Evolutionary conservation across 2,888 invertebrate species (phyloP).

Genomic region (Creontiades dilutus): DNA sequence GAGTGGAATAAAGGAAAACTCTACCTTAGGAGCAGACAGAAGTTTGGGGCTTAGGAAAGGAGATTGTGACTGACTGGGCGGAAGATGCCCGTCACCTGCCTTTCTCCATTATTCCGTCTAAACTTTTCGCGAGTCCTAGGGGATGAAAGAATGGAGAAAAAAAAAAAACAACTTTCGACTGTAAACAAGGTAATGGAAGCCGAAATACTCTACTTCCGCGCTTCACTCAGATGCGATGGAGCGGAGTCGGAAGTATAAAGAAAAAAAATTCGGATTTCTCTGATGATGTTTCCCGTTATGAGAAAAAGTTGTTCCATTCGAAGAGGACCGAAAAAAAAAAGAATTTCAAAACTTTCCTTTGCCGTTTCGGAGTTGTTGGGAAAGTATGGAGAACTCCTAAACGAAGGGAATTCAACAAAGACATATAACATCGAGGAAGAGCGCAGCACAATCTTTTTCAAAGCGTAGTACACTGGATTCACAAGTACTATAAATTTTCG

Average conservation of each 20-base stretch:
- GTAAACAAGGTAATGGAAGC: constrained; percentile 14
- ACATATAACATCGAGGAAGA: too few species aligned
- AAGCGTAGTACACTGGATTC: too few species aligned
- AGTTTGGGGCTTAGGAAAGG: neutral
- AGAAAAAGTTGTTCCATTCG: neutral
- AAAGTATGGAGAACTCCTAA: too few species aligned
- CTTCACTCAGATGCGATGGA: neutral
- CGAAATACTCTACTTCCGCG: constrained; percentile 8
- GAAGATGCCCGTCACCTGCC: constrained; percentile 20
- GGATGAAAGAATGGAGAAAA: constrained; percentile 18
- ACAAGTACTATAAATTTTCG: too few species aligned
- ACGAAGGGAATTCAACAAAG: too few species aligned
- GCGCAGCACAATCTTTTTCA: too few species aligned
- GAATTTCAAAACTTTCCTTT: neutral
- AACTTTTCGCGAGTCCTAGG: neutral
- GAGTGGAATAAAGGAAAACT: neutral
- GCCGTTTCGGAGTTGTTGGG: too few species aligned
- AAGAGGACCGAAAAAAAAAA: neutral
- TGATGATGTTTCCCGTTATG: constrained; percentile 6
- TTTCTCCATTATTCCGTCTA: neutral
- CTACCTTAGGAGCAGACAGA: neutral
- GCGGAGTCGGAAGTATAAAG: neutral
- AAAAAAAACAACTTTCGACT: neutral
- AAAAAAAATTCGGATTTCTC: neutral
- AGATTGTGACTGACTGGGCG: constrained; percentile 20